Evolutionary conservation across 2,888 invertebrate species (phyloP).

Genomic region (Sycophila texana): DNA sequence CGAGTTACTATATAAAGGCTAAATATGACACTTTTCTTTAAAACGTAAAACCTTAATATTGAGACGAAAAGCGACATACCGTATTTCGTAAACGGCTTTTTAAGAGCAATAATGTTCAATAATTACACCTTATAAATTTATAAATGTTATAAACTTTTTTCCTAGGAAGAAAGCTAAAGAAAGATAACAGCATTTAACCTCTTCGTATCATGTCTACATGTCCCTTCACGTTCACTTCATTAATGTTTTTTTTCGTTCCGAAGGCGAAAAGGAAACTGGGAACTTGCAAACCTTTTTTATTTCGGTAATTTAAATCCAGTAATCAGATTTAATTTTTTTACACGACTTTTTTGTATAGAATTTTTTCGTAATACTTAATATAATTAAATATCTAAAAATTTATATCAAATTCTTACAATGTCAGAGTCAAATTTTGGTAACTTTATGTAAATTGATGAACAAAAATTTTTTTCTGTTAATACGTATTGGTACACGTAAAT

Average conservation of each 20-base stretch:
- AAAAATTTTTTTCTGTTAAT: no score
- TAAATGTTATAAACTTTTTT: conserved; percentile 73
- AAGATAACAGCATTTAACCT: conserved; percentile 70
- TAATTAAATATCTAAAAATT: no score
- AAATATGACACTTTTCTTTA: conserved; percentile 70
- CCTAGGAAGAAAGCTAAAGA: conserved; percentile 64
- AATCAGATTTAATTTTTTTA: neutral
- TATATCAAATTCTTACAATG: no score
- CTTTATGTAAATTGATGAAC: no score
- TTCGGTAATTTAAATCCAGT: conserved; percentile 1
- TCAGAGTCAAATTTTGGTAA: no score
- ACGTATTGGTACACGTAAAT: no score
- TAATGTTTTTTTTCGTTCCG: conserved; percentile 36
- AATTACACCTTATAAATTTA: conserved; percentile 75
- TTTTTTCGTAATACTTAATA: conserved; percentile 12
- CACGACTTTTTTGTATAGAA: neutral
- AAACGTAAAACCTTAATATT: conserved; percentile 63
- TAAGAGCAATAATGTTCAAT: conserved; percentile 69
- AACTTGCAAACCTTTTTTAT: conserved; percentile 40
- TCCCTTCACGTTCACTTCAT: conserved; percentile 27
- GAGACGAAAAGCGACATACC: conserved; percentile 54
- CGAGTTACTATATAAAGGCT: conserved; percentile 69
- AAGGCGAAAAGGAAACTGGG: conserved; percentile 34
- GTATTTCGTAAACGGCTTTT: conserved; percentile 49
- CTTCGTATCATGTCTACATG: conserved; percentile 27